phyloP scores from a whole-genome alignment of 2,888 invertebrate genomes.

The Blastobasis lacticolella region DNA sequence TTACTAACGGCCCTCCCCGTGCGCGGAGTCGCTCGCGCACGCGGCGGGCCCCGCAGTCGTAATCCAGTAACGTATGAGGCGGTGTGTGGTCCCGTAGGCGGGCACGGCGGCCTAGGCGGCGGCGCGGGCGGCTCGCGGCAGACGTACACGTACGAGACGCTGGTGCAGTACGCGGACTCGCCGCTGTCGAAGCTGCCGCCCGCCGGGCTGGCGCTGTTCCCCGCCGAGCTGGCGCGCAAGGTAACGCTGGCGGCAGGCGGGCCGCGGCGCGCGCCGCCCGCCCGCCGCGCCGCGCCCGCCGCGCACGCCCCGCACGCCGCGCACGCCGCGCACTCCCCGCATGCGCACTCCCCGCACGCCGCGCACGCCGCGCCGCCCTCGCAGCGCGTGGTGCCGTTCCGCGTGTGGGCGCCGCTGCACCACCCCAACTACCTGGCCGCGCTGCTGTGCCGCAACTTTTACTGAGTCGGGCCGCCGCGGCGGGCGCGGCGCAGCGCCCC shows the following conservation, averaged over 20 bases:
- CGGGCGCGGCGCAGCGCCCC: constrained; percentile 10
- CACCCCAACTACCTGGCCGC: constrained; percentile 65
- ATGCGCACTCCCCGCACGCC: constrained; percentile 23
- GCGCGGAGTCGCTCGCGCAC: too few species aligned
- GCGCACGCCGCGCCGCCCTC: constrained; percentile 22
- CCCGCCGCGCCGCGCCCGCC: constrained; percentile 25
- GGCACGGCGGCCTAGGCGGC: constrained; percentile 27
- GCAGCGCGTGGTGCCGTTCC: constrained; percentile 32
- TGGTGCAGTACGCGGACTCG: constrained; percentile 71
- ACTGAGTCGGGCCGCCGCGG: constrained; percentile 26
- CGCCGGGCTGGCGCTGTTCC: constrained; percentile 60
- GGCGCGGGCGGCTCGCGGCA: constrained; percentile 44
- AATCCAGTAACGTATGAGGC: background rate
- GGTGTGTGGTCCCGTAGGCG: background rate
- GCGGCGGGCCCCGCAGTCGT: too few species aligned
- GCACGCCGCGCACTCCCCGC: constrained; percentile 31
- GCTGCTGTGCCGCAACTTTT: constrained; percentile 65
- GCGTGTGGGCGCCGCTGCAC: constrained; percentile 41
- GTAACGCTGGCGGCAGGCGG: constrained; percentile 41
- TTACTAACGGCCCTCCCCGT: too few species aligned
- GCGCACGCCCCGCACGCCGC: constrained; percentile 32
- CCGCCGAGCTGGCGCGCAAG: constrained; percentile 69
- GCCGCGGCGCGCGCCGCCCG: constrained; percentile 25
- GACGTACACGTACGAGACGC: constrained; percentile 69
- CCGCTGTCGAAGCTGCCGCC: constrained; percentile 72